Evolutionary conservation across 2,888 invertebrate genomes (phyloP), one percentile per base, ranked within the genome.

Genomic region (Acronicta aceris): DNA sequence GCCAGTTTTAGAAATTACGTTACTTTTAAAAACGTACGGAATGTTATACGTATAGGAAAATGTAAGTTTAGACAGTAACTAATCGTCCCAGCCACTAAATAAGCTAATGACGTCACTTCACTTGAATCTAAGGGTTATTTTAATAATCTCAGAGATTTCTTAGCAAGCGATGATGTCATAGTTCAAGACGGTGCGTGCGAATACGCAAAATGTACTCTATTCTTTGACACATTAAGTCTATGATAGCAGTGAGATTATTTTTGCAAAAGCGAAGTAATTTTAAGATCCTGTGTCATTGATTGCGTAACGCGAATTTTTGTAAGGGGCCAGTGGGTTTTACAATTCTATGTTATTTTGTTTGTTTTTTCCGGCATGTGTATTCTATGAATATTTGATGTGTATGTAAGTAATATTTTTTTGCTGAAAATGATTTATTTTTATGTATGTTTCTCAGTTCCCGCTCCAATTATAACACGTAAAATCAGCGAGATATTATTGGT

Each of bases 241-340:
- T 0, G 47, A 48, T 63, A 13, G 45, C 25, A 27, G 50, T 36
- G 30, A 46, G 47, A 66, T 53, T 63, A 62, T 76, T 73, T 66
- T 62, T 27, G 58, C 54, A 59, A 68, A 64, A 68, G 52, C 49
- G 21, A 50, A 62, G 54, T 63, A 45, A 56, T 78, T 78, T 68
- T 61, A 71, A 59, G 74, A 77, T 78, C 76, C 77, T 77, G 73
- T 76, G 78, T 76, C 79, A 77, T 76, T 65, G 73, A 59, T 76
- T 68, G 65, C 76, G 76, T 73, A 71, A 78, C 59, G 46, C 25
- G 49, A 52, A 65, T 76, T 60, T 77, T 71, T 68, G 59, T 49
- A 49, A 42, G 65, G 51, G 68, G 78, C 68, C 68, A 45, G 48
- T 15, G 9, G 45, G 64, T 70, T 76, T 59, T n/a, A 42, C 10